A percentile compares a stretch with the other conserved stretches of the same genome.
phyloP scores from a whole-genome alignment of 2,888 invertebrate genomes.

The Acanthoscelides obtectus region DNA sequence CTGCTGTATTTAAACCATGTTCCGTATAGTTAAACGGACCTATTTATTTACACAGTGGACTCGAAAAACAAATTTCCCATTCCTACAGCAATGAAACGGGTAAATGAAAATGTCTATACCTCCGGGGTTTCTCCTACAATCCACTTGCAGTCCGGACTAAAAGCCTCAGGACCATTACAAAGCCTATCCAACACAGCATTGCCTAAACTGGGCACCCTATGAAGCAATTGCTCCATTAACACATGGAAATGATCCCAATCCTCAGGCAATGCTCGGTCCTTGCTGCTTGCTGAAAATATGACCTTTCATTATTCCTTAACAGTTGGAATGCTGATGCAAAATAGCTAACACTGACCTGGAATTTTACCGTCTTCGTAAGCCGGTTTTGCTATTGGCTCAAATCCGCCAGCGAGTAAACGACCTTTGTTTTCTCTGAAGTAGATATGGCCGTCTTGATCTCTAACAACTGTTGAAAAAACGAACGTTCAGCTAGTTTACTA shows the following conservation, averaged over 20 bases:
- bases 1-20: too few species aligned
- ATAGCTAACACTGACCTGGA: slow-evolving; percentile 48
- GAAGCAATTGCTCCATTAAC: slow-evolving; percentile 77
- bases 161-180: slow-evolving; percentile 88
- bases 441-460: slow-evolving; percentile 83
- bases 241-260: slow-evolving; percentile 98
- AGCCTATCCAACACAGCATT: slow-evolving; percentile 73
- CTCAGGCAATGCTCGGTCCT: slow-evolving; percentile 67
- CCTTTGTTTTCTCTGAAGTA: slow-evolving; percentile 85
- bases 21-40: too few species aligned
- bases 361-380: slow-evolving; percentile 75
- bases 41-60: too few species aligned
- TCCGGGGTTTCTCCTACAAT: slow-evolving; percentile 93
- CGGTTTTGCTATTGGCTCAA: slow-evolving; percentile 86
- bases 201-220: slow-evolving; percentile 75
- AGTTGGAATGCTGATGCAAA: not conserved
- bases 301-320: not conserved
- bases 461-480: slow-evolving; percentile 56
- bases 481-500: not conserved
- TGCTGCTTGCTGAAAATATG: slow-evolving; percentile 50
- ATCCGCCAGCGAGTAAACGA: slow-evolving; percentile 82
- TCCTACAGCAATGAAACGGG: not conserved
- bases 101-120: slow-evolving; percentile 47
- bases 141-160: slow-evolving; percentile 96
- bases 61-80: not conserved